Percentiles rank a stretch among this genome's conserved stretches.
These are phyloP conservation scores for Distichodus sexfasciatus DNA, from an alignment of 2,797 vertebrate species.

Conservation along the genomic window DNA sequence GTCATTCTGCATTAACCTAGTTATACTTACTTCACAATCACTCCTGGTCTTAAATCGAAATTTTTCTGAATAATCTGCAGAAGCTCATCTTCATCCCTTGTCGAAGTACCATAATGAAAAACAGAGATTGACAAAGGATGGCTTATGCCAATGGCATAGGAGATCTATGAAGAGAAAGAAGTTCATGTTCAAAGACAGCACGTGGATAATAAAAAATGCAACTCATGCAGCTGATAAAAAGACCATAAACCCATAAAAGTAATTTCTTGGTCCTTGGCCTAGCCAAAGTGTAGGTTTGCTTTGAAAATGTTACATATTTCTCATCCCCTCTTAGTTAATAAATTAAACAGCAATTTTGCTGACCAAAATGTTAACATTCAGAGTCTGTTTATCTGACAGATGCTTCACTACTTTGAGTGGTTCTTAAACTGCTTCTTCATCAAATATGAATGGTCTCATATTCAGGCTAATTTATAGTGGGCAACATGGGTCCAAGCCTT, in stretches of 20 bases:
- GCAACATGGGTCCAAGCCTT: too few relatives aligned
- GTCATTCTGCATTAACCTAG: neutral
- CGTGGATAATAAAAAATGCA: too few relatives aligned
- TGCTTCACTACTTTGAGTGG: too few relatives aligned
- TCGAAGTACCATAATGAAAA: constrained; percentile 74
- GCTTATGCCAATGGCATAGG: constrained; percentile 72
- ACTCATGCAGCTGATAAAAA: neutral
- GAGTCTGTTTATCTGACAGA: neutral
- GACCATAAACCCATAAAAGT: too few relatives aligned
- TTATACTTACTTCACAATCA: constrained; percentile 69
- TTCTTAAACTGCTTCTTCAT: too few relatives aligned
- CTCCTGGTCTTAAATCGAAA: constrained; percentile 76
- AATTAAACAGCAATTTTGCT: too few relatives aligned
- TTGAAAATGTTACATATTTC: too few relatives aligned
- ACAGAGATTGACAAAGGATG: constrained; percentile 72
- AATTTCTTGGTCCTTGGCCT: too few relatives aligned
- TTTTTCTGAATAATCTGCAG: constrained; percentile 72
- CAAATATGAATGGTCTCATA: neutral
- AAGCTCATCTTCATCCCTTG: constrained; percentile 70
- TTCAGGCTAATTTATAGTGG: neutral
- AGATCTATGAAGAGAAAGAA: constrained; percentile 54
- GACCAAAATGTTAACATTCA: too few relatives aligned
- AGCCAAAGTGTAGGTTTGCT: too few relatives aligned
- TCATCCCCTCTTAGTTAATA: neutral
- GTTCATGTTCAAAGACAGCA: neutral